Evolutionary conservation across 2,888 invertebrate species (phyloP).

Genomic region (Bibio marci): DNA sequence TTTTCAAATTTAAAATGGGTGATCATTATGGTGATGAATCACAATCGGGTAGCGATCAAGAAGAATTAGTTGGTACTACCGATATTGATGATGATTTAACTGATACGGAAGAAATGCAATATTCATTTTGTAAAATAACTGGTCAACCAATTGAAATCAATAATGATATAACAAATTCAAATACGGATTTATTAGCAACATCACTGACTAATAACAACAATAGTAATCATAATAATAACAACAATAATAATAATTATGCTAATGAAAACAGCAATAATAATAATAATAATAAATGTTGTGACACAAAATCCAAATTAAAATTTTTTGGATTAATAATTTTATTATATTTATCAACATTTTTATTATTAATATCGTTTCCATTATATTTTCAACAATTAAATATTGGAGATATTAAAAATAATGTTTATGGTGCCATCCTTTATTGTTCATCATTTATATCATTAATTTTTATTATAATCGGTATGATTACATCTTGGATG

Average conservation of each 20-base stretch:
- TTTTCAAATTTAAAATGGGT: constrained; percentile 8
- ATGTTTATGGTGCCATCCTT: constrained; percentile 14
- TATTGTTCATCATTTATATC: constrained; percentile 14
- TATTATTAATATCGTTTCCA: constrained; percentile 33
- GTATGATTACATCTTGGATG: constrained; percentile 11
- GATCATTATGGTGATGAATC: constrained; percentile 10
- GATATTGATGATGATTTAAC: constrained; percentile 12
- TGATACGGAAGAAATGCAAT: constrained; percentile 12
- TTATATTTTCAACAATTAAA: constrained; percentile 24
- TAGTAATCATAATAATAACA: neutral
- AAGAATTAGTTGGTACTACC: constrained; percentile 14
- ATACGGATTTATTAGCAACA: too few relatives aligned
- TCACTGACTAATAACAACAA: too few relatives aligned
- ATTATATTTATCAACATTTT: constrained; percentile 31
- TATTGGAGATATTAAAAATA: constrained; percentile 12
- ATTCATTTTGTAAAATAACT: constrained; percentile 10
- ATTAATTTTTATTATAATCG: constrained; percentile 11
- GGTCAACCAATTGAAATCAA: constrained; percentile 4
- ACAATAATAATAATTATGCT: neutral
- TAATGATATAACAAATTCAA: neutral
- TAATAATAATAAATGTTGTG: neutral
- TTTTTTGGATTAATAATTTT: constrained; percentile 30
- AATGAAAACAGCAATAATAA: neutral
- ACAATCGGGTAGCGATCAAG: constrained; percentile 13
- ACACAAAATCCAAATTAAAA: constrained; percentile 20